Evolutionary conservation across 1,140 invertebrate species (phyloP).

Genomic region (Ephestia elutella): DNA sequence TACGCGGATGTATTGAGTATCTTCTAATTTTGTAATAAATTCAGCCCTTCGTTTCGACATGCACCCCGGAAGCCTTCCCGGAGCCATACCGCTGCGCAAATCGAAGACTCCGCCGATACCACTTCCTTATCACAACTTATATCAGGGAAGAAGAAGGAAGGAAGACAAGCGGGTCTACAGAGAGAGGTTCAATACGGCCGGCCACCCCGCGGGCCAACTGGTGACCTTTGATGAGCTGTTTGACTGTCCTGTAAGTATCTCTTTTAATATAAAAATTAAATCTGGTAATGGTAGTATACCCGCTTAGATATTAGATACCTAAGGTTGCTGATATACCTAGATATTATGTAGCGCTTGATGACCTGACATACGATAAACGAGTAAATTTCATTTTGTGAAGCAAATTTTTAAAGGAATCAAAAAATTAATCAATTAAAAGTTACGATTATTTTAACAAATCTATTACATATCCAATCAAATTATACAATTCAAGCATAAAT

Average conservation of each 20-base stretch:
- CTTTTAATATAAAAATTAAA: neutral
- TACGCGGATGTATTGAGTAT: too few species aligned
- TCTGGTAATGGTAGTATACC: neutral
- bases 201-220: constrained; percentile 23
- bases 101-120: neutral
- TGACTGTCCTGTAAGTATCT: constrained; percentile 38
- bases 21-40: too few species aligned
- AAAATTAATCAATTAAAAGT: neutral
- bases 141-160: constrained; percentile 30
- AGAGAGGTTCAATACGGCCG: constrained; percentile 29
- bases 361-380: too few species aligned
- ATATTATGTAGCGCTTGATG: too few species aligned
- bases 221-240: constrained; percentile 32
- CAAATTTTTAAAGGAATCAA: too few species aligned
- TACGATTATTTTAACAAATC: too few species aligned
- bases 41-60: neutral
- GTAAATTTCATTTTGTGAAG: too few species aligned
- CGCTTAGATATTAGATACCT: neutral
- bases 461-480: too few species aligned
- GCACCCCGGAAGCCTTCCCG: constrained; percentile 18
- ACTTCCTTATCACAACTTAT: constrained; percentile 29
- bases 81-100: constrained; percentile 23
- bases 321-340: too few species aligned
- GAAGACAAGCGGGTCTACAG: constrained; percentile 37
- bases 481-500: too few species aligned